Percentiles rank a stretch among this genome's conserved stretches.
These are phyloP conservation scores for Drosophila neoperkinsi DNA, from an alignment of 2,888 invertebrate species.

Conservation along the genomic window DNA sequence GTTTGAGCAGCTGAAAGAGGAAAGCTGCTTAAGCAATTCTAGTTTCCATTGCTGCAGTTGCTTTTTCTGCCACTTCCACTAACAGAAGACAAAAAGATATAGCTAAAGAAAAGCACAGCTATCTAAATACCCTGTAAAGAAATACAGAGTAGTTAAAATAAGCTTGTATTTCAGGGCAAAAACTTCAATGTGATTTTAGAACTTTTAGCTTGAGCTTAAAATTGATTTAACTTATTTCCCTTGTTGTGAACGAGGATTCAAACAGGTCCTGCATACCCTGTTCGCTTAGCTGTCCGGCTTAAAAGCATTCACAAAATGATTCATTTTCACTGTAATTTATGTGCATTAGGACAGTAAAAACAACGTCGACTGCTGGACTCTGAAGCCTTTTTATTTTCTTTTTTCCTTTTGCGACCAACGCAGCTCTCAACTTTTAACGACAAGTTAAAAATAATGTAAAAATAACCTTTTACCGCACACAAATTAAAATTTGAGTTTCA, in stretches of 20 bases:
- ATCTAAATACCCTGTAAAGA: slow-evolving; percentile 19
- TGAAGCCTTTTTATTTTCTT: slow-evolving; percentile 21
- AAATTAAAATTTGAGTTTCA: slow-evolving; percentile 23
- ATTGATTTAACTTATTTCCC: not conserved
- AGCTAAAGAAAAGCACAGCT: not conserved
- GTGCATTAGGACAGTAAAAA: slow-evolving; percentile 35
- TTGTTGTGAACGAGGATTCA: not conserved
- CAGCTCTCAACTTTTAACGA: slow-evolving; percentile 42
- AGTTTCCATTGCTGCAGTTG: slow-evolving; percentile 16
- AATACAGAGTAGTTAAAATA: not conserved
- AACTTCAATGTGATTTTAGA: not conserved
- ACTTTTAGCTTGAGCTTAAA: not conserved
- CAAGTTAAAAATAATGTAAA: slow-evolving; percentile 30
- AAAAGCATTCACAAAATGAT: slow-evolving; percentile 14
- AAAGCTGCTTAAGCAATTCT: slow-evolving; percentile 61
- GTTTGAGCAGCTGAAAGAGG: slow-evolving; percentile 43
- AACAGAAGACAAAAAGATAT: slow-evolving; percentile 1
- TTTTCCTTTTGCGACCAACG: not conserved
- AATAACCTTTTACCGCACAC: slow-evolving; percentile 31
- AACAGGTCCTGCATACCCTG: not conserved
- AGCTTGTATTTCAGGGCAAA: not conserved
- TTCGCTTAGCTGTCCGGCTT: not conserved
- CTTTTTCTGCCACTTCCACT: slow-evolving; percentile 8
- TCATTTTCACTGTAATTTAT: slow-evolving; percentile 47
- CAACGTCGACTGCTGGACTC: slow-evolving; percentile 24